phyloP scores from a whole-genome alignment of 2,113 vertebrate species.

The Anthoscopus minutus region DNA sequence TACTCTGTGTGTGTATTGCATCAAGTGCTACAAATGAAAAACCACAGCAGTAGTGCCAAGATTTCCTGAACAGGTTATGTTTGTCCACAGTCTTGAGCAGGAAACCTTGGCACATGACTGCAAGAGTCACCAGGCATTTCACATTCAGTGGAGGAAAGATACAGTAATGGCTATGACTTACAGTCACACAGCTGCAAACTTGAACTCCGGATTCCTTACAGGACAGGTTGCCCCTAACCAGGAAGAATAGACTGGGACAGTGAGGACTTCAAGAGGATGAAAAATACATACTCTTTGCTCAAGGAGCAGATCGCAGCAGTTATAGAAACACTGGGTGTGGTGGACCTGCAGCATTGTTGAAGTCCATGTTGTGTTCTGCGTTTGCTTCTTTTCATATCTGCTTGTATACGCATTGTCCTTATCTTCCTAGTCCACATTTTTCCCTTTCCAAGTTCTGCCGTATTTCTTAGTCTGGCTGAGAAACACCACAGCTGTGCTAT shows the following conservation, averaged over 20 bases:
- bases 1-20: background rate
- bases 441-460: background rate
- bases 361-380: background rate
- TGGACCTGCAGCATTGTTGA: background rate
- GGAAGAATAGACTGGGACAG: background rate
- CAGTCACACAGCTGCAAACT: background rate
- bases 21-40: background rate
- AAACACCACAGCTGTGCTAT: background rate
- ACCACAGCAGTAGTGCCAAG: background rate
- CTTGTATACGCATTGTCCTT: background rate
- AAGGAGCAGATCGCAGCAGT: background rate
- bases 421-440: background rate
- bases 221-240: background rate
- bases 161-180: background rate
- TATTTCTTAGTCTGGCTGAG: background rate
- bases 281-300: background rate
- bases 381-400: background rate
- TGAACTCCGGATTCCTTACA: background rate
- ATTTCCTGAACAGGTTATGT: background rate
- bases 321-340: background rate
- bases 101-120: background rate
- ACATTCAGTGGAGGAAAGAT: background rate
- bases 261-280: background rate
- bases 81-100: background rate
- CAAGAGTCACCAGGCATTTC: background rate